A percentile compares a stretch with the other conserved stretches of the same genome.
Evolutionary conservation across 2,797 vertebrate genomes (phyloP).

Genomic region (Scomberomorus guttatus): DNA sequence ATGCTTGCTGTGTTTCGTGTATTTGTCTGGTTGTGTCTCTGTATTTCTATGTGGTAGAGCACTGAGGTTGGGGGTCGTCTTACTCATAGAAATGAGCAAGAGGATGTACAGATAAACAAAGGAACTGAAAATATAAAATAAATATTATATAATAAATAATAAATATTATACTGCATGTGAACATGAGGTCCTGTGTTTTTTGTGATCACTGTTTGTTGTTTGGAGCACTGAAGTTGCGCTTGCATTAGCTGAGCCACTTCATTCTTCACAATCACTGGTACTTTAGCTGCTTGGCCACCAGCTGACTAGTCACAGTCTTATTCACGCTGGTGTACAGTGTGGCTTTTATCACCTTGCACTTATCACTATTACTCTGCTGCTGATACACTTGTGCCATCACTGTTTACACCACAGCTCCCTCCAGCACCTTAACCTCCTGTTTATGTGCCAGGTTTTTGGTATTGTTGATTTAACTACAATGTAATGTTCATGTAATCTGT

Average conservation of each 20-base stretch:
- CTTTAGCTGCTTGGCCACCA: neutral
- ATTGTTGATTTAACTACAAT: neutral
- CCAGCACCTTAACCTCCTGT: neutral
- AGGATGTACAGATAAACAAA: slow-evolving; percentile 48
- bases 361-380: neutral
- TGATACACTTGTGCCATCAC: too few relatives aligned
- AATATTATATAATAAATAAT: too few relatives aligned
- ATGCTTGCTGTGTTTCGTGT: slow-evolving; percentile 33
- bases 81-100: slow-evolving; percentile 41
- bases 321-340: neutral
- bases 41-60: slow-evolving; percentile 32
- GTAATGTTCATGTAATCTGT: neutral
- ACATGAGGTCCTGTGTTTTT: neutral
- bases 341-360: neutral
- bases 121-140: slow-evolving; percentile 34
- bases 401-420: neutral
- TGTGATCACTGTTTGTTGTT: slow-evolving; percentile 25
- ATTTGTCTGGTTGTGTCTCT: slow-evolving; percentile 30
- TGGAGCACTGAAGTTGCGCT: slow-evolving; percentile 5
- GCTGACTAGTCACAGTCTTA: neutral
- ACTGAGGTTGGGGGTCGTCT: slow-evolving; percentile 16
- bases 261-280: slow-evolving; percentile 4
- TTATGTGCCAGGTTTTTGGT: neutral
- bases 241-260: slow-evolving; percentile 13
- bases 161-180: slow-evolving; percentile 14